Conservation (phyloP, 2,113 vertebrate genomes). For the Psittacula cyanocephala region DNA sequence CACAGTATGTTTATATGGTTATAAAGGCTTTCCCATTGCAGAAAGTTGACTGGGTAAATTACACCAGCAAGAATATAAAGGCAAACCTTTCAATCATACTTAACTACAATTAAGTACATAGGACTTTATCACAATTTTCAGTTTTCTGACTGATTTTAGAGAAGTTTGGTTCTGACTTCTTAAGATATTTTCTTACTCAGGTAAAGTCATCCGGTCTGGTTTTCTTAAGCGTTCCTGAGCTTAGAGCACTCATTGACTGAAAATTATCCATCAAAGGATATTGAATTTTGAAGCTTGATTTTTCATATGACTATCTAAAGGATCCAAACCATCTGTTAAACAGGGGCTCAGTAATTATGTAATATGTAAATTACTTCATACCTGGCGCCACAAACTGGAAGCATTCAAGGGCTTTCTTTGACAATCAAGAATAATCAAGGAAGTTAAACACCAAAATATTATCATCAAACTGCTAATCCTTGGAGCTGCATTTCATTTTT, state of each 20-base stretch:
- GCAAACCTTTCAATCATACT: not conserved
- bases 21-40: not conserved
- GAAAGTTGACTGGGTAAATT: not conserved
- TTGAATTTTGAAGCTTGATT: not conserved
- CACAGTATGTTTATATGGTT: not conserved
- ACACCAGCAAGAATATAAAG: not conserved
- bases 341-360: not conserved
- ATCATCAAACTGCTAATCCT: not conserved
- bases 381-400: not conserved
- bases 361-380: not conserved
- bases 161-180: not conserved
- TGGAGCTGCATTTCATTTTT: not conserved
- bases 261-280: not conserved
- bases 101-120: not conserved
- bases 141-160: not conserved
- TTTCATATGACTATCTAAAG: not conserved
- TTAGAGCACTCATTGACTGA: not conserved
- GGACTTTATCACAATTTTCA: not conserved
- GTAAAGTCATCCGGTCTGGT: not conserved
- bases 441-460: not conserved
- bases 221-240: not conserved
- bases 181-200: not conserved
- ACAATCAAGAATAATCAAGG: not conserved
- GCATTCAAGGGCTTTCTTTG: not conserved
- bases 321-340: not conserved